Evolutionary conservation across 2,888 invertebrate genomes (phyloP).

Genomic region (Patella depressa): DNA sequence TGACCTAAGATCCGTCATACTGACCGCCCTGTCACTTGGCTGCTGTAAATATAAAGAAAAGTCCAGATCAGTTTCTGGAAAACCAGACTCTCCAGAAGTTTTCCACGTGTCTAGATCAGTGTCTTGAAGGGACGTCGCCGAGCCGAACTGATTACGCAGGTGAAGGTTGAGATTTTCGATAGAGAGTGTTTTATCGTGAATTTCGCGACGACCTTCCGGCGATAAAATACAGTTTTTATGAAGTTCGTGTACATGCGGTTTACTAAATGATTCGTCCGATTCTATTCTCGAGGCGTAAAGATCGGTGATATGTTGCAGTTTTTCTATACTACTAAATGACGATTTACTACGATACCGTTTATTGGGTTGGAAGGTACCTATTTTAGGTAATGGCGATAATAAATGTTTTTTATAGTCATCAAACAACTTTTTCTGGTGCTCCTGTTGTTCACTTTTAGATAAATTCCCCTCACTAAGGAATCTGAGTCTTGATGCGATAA

Average conservation of each 20-base stretch:
- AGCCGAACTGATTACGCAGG: constrained; percentile 44
- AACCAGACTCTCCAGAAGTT: constrained; percentile 34
- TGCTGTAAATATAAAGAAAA: constrained; percentile 55
- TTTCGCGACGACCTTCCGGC: constrained; percentile 54
- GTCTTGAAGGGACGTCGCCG: constrained; percentile 55
- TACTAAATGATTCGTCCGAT: constrained; percentile 12
- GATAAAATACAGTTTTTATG: constrained; percentile 63
- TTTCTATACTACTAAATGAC: constrained; percentile 1
- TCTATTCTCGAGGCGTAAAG: not conserved
- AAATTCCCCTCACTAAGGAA: constrained; percentile 60
- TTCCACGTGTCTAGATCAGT: constrained; percentile 62
- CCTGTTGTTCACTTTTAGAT: constrained; percentile 30
- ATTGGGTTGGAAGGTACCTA: not conserved
- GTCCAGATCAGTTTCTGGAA: constrained; percentile 57
- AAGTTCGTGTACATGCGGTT: constrained; percentile 46
- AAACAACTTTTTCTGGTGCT: constrained; percentile 40
- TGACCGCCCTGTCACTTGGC: constrained; percentile 53
- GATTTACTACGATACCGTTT: constrained; percentile 1
- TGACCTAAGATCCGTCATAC: constrained; percentile 60
- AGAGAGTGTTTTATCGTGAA: constrained; percentile 54
- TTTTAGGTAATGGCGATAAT: constrained; percentile 35
- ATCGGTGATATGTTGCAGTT: not conserved
- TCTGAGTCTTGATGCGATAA: constrained; percentile 50
- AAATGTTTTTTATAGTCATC: constrained; percentile 47
- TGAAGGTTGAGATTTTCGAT: constrained; percentile 53